phyloP scores from a whole-genome alignment of 2,888 invertebrate genomes.

The Candidula unifasciata region DNA sequence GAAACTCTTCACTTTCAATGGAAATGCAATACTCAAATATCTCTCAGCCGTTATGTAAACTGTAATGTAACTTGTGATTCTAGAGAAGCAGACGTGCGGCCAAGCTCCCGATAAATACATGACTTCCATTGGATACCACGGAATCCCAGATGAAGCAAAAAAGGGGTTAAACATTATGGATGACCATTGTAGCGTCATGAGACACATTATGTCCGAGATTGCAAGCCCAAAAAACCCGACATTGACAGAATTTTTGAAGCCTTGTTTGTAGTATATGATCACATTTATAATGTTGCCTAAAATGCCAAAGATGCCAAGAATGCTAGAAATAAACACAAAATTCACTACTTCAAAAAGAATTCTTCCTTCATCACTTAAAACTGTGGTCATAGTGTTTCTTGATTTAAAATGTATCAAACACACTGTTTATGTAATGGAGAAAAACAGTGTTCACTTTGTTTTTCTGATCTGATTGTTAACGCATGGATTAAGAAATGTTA shows the following conservation, averaged over 20 bases:
- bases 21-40: slow-evolving; percentile 10
- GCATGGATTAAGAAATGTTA: too few species aligned
- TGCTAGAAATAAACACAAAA: background rate
- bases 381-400: background rate
- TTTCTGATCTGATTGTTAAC: too few species aligned
- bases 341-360: background rate
- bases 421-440: too few species aligned
- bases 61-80: slow-evolving; percentile 30
- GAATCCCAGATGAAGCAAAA: background rate
- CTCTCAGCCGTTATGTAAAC: slow-evolving; percentile 24
- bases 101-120: background rate
- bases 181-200: background rate
- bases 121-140: background rate
- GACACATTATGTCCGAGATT: slow-evolving; percentile 3
- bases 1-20: slow-evolving; percentile 18
- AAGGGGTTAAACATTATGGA: background rate
- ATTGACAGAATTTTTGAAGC: background rate
- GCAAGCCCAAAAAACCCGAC: slow-evolving; percentile 8
- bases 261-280: slow-evolving; percentile 17
- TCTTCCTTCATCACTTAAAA: background rate
- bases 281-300: slow-evolving; percentile 1
- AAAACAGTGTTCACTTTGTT: too few species aligned
- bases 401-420: too few species aligned
- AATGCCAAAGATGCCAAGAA: background rate
- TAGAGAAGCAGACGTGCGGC: background rate